Percentiles rank a stretch among this genome's conserved stretches.
Conservation (phyloP, 2,113 vertebrate species). For the Chaenogobius annularis region DNA sequence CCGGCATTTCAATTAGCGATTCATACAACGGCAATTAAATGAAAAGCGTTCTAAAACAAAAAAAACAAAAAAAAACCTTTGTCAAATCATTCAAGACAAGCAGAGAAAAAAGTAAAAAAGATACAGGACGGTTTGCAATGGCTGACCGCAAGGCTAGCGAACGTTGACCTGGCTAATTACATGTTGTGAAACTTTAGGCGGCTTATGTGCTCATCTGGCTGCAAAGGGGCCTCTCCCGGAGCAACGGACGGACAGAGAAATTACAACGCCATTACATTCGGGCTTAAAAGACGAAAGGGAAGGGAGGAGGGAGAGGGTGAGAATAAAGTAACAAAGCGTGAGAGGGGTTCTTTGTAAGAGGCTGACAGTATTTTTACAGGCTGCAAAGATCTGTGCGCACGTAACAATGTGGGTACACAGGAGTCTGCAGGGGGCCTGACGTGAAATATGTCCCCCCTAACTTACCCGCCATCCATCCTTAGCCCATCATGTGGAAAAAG, state of each 20-base stretch:
- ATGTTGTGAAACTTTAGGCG: conserved; percentile 83
- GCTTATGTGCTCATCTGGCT: conserved; percentile 77
- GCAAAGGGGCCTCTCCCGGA: conserved; percentile 54
- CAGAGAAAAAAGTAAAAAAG: conserved; percentile 13
- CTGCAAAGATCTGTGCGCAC: conserved; percentile 84
- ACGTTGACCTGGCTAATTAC: conserved; percentile 79
- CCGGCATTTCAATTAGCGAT: conserved; percentile 97
- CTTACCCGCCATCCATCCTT: conserved; percentile 72
- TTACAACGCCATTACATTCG: conserved; percentile 65
- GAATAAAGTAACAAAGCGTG: conserved; percentile 65
- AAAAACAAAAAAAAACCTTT: too few relatives aligned
- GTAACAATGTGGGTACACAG: conserved; percentile 86
- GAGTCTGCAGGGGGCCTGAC: conserved; percentile 85
- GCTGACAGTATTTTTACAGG: conserved; percentile 89
- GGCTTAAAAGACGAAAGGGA: conserved; percentile 35
- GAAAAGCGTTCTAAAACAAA: conserved; percentile 77
- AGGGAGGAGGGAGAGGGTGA: conserved; percentile 40
- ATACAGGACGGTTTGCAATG: conserved; percentile 36
- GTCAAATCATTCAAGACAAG: conserved; percentile 18
- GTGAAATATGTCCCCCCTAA: conserved; percentile 86
- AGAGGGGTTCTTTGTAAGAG: conserved; percentile 73
- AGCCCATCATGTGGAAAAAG: conserved; percentile 78
- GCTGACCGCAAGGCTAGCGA: conserved; percentile 52
- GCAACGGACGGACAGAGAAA: conserved; percentile 66
- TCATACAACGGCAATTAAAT: conserved; percentile 94